Evolutionary conservation across 2,797 vertebrate species (phyloP).

Genomic region (Oreochromis grahami): DNA sequence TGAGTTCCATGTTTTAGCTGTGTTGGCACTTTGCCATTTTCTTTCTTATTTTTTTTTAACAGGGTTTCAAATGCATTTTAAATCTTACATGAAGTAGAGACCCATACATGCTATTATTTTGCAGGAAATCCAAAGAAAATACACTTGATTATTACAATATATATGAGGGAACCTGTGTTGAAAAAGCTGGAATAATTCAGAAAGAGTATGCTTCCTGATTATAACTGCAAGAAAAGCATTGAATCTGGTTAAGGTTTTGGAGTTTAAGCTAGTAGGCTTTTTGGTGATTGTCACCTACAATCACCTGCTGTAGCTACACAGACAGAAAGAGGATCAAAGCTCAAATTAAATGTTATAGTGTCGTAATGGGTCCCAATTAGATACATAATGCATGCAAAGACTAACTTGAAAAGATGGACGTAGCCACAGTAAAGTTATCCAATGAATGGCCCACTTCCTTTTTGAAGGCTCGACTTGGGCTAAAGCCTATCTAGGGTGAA

Average conservation of each 20-base stretch:
- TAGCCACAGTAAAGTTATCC: not conserved
- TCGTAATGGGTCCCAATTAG: fast-evolving
- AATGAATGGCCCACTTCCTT: not conserved
- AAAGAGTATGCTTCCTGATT: not conserved
- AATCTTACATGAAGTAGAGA: not conserved
- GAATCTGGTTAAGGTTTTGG: fast-evolving
- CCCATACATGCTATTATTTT: not conserved
- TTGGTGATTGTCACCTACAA: not conserved
- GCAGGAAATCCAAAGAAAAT: not conserved
- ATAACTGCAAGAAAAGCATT: not conserved
- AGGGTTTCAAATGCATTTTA: not conserved
- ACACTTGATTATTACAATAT: not conserved
- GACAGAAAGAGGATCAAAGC: not conserved
- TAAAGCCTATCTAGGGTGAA: not conserved
- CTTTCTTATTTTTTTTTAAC: not conserved
- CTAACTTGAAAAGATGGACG: not conserved
- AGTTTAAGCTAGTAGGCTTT: not conserved
- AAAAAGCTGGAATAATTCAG: not conserved
- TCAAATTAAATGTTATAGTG: not conserved
- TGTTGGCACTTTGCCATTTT: not conserved
- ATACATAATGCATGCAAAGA: not conserved
- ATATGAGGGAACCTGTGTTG: not conserved
- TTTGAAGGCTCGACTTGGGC: not conserved
- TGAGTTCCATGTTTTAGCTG: not conserved
- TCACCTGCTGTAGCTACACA: not conserved